Percentiles rank a stretch among this genome's conserved stretches.
These are phyloP conservation scores for Hemichromis elongatus DNA, from an alignment of 2,113 vertebrate species.

Conservation along the genomic window DNA sequence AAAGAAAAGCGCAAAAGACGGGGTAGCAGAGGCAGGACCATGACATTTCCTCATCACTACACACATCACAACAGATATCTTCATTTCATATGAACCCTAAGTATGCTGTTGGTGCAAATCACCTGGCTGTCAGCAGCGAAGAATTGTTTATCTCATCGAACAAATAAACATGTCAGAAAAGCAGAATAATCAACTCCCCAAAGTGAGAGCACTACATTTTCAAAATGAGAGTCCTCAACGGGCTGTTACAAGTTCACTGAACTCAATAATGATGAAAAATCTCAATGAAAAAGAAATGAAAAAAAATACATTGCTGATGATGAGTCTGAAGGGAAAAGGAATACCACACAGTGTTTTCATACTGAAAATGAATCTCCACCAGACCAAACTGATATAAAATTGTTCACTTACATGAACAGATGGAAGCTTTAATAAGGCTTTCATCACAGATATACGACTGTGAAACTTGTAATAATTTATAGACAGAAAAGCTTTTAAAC, in stretches of 20 bases:
- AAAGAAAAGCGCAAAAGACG: not conserved
- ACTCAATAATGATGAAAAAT: not conserved
- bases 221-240: not conserved
- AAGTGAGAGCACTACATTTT: not conserved
- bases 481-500: not conserved
- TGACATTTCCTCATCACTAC: constrained; percentile 33
- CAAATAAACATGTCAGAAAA: constrained; percentile 69
- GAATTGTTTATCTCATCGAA: constrained; percentile 58
- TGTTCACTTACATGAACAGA: not conserved
- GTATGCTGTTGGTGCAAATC: constrained; percentile 29
- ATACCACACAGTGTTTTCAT: not conserved
- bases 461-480: not conserved
- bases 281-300: not conserved
- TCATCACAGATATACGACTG: not conserved
- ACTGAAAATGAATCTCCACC: not conserved
- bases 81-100: constrained; percentile 58
- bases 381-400: not conserved
- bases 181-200: constrained; percentile 26
- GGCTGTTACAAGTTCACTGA: not conserved
- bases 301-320: not conserved
- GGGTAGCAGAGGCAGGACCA: not conserved
- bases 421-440: not conserved
- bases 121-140: constrained; percentile 37
- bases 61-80: constrained; percentile 49
- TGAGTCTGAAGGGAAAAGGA: not conserved